Conservation (phyloP, 2,797 vertebrate species). For the Trichosurus vulpecula region DNA sequence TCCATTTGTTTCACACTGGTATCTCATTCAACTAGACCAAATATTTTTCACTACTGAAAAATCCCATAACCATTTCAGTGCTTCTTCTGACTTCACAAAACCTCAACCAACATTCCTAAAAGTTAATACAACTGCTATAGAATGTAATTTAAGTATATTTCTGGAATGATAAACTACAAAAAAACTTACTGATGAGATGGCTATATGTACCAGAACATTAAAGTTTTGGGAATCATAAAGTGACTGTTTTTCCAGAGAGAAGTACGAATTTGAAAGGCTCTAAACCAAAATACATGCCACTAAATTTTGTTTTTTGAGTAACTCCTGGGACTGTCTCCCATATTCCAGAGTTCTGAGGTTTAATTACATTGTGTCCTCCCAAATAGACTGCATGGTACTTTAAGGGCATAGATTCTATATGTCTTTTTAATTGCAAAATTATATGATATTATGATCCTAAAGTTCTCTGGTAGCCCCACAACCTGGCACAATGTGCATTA, state of each 20-base stretch:
- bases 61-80: not conserved
- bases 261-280: conserved; percentile 30
- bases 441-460: not conserved
- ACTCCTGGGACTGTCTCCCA: not conserved
- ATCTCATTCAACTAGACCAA: not conserved
- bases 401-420: not conserved
- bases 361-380: not conserved
- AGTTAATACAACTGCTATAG: conserved; percentile 11
- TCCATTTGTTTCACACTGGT: conserved; percentile 10
- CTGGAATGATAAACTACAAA: conserved; percentile 11
- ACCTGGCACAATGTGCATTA: not conserved
- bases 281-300: conserved; percentile 46
- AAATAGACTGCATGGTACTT: not conserved
- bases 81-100: conserved; percentile 38
- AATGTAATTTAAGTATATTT: conserved; percentile 23
- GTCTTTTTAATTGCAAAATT: conserved; percentile 53
- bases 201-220: conserved; percentile 14
- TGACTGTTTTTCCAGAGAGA: conserved; percentile 16
- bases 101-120: conserved; percentile 36
- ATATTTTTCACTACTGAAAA: conserved; percentile 31
- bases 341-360: not conserved
- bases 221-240: conserved; percentile 2
- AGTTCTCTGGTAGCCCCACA: not conserved
- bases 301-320: conserved; percentile 16
- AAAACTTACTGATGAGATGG: not conserved